Base-by-base conservation (phyloP, 2,797 vertebrate species). In the Orestias chungarensis region DNA sequence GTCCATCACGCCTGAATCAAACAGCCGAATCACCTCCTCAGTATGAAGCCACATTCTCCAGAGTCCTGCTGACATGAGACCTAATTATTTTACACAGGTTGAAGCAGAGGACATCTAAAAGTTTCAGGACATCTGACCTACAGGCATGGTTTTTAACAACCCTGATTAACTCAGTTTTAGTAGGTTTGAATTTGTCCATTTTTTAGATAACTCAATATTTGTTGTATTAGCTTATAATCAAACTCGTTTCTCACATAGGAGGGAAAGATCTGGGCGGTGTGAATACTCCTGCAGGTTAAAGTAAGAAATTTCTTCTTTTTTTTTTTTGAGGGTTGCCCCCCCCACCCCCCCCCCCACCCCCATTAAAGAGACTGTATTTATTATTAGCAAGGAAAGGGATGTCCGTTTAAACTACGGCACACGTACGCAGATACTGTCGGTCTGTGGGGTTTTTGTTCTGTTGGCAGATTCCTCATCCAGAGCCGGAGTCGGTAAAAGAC, bases 401-500 rank as follows among this genome's bases (percentile, higher is more conserved):
- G 54, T 20, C 54, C 17, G 29, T 27, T 57, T 57, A 57, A 57
- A 20, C 54, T 20, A 31, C 31, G 33, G 54, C 29, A 57, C 31
- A 57, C 29, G 76, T 66, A 78, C 68, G 68, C 54, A 78, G 64
- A 79, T 42, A 46, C 12, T 29, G 10, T 29, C 29, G 20, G 29
- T 20, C 54, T 52, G 78, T 74, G 44, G 57, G 66, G 43, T 64
- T 54, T 29, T 62, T 70, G 17, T 71, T 59, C 55, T 68, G 59
- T 59, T 0, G 35, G 66, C 77, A 72, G 75, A 52, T 15, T 74
- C 66, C 80, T 68, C 68, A 23, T 0, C 27, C 18, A 64, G 33
- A 40, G 6, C 31, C 18, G 3, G 38, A 46, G 78, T 65, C 52
- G 23, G 64, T 73, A 70, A 78, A 49, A 67, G 79, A 77, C 52